Evolutionary conservation across 2,888 invertebrate genomes (phyloP), one percentile per base, ranked within the genome.

Genomic region (Bugulina stolonifera): DNA sequence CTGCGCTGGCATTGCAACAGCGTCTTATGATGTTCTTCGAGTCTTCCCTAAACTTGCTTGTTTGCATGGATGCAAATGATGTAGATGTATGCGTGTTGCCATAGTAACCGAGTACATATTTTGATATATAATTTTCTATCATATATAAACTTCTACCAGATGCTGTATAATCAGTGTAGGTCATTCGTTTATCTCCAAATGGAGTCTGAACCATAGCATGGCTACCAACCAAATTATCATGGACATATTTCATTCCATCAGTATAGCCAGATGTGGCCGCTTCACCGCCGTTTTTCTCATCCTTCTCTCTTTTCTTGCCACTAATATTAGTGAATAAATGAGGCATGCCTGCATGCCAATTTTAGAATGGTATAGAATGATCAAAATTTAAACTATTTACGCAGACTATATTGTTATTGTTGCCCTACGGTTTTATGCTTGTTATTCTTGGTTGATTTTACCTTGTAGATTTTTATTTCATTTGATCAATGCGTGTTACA

Each of bases 31-130:
- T 75, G 34, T 72, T 84, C 82, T 82, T 81, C 27, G 86, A 84
- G 76, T 86, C 86, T 85, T 87, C 93, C 90, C 93, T 90, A 87
- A 91, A 94, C 74, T 92, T 87, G 72, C 93, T 91, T 72, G 93
- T 92, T 85, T 94, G 94, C 71, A 93, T 88, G 27, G 93, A 92
- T 25, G 93, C 93, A 77, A 92, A 89, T 54, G 91, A 90, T 43
- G 91, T 90, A 2, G 92, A 92, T 0, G 92, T 89, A 80, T 90
- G 90, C 2, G 91, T 91, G 77, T 93, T 93, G 23, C 93, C 93
- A 82, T 93, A 92, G 35, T 81, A 80, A 3, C 82, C 80, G 74
- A 94, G 86, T 22, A 94, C 92, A 79, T 93, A 90, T 73, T 89
- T 87, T 22, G 88, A 83, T 72, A 94, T 89, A 83, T 91, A 93